Percentiles rank a stretch among this genome's conserved stretches.
These are phyloP conservation scores for Chinchilla lanigera DNA, from an alignment of 2,113 vertebrate genomes.

Conservation along the genomic window DNA sequence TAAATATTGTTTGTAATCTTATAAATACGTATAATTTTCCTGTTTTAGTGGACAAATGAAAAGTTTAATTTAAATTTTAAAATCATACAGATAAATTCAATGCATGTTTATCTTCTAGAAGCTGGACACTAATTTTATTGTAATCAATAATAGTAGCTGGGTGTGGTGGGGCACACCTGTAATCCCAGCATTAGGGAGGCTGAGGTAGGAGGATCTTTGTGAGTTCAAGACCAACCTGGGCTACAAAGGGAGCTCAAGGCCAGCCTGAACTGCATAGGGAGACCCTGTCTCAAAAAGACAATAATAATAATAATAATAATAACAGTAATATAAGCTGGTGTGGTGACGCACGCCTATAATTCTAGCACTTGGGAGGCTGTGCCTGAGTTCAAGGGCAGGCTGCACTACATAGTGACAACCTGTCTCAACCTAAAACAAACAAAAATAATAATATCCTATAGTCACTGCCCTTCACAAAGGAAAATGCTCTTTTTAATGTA, in stretches of 20 bases:
- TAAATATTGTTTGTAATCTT: neutral
- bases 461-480: neutral
- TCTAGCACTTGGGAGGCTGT: neutral
- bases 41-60: neutral
- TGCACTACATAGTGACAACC: neutral
- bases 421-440: neutral
- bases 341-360: neutral
- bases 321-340: neutral
- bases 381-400: neutral
- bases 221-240: too few relatives aligned
- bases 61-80: neutral
- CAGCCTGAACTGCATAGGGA: too few relatives aligned
- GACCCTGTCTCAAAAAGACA: too few relatives aligned
- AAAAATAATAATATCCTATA: neutral
- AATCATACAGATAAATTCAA: neutral
- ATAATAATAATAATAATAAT: neutral
- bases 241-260: too few relatives aligned
- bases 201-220: too few relatives aligned
- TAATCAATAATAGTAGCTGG: neutral
- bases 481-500: neutral
- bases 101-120: slow-evolving; percentile 21
- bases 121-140: neutral
- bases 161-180: too few relatives aligned
- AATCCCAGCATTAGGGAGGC: too few relatives aligned
- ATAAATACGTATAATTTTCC: neutral